Base-by-base conservation (phyloP, 64 coral and sea anemone genomes). In the Dendrophyllia cribrosa region DNA sequence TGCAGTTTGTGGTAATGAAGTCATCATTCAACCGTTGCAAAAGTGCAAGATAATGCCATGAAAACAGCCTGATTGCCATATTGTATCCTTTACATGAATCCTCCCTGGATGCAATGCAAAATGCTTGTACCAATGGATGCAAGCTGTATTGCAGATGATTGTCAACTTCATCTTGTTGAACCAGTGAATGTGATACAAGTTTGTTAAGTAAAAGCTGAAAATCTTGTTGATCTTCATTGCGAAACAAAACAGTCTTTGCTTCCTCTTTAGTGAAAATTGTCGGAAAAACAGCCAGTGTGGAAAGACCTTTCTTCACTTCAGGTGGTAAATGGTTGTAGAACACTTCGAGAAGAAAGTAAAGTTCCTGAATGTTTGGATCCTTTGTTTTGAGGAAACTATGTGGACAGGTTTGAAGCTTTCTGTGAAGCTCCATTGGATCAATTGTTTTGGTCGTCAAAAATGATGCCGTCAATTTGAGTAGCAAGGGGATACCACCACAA, bases 401-500 rank as follows among this genome's bases (percentile, higher is more conserved):
- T 4, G 62, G 44, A n/a, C 80, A 84, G 20, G 68, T 51, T 45
- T 84, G 60, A n/a, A 84, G 61, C 16, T 47, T 69, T 67, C 7
- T 84, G 80, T 84, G 62, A 46, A 84, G 62, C 44, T 69, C 62
- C 10, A 21, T 9, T 49, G 80, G 44, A 67, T 84, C 47, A 50
- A 84, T 23, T 49, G 80, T 49, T 20, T 51, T 11, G 6, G 9
- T 51, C n/a, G 21, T 3, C 20, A 84, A 67, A 52, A 84, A 68
- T 45, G 80, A 84, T 67, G 61, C 80, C 50, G 62, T 68, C 45
- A 84, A 45, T 66, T 66, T 84, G 7, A 93, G n/a, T 19, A 87
- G 24, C 45, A 86, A 65, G 22, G 91, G 91, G 56, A 93, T 46
- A 5, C 91, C 91, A 60, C 59, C 49, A 45, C 91, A 93, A n/a